Percentiles rank a stretch among this genome's conserved stretches.
These are phyloP conservation scores for Triplophysa dalaica DNA, from an alignment of 2,113 vertebrate species.

Conservation along the genomic window DNA sequence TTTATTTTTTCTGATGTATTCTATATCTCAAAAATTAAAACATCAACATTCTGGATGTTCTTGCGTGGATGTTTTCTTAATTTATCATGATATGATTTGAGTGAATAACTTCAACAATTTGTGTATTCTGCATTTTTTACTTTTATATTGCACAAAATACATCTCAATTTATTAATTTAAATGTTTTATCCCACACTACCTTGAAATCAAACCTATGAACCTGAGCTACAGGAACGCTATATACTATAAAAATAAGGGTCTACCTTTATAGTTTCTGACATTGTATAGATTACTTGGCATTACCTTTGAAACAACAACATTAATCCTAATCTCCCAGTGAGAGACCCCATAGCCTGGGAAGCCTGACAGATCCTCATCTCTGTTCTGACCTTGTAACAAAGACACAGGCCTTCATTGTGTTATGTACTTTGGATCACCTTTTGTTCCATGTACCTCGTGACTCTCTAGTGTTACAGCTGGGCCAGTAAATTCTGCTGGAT, in stretches of 20 bases:
- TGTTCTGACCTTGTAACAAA: slow-evolving; percentile 1
- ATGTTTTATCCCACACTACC: too few relatives aligned
- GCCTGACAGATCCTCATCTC: background rate
- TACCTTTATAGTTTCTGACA: too few relatives aligned
- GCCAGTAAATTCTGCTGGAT: background rate
- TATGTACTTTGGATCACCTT: background rate
- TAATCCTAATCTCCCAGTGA: background rate
- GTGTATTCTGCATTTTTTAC: background rate
- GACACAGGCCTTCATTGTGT: slow-evolving; percentile 3
- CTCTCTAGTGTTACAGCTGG: background rate
- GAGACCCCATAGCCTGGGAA: background rate
- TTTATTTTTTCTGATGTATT: slow-evolving; percentile 39
- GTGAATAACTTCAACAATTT: background rate
- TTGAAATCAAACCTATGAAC: too few relatives aligned
- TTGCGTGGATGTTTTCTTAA: background rate
- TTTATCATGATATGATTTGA: background rate
- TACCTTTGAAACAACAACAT: background rate
- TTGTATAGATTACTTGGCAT: background rate
- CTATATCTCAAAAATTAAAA: slow-evolving; percentile 36
- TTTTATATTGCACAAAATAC: too few relatives aligned
- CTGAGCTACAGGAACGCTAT: too few relatives aligned
- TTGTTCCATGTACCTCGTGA: background rate
- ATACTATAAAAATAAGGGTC: too few relatives aligned
- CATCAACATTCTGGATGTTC: slow-evolving; percentile 4
- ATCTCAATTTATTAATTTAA: too few relatives aligned